Conservation (phyloP, 1,140 invertebrate genomes). For the Scaptomyza pallida region DNA sequence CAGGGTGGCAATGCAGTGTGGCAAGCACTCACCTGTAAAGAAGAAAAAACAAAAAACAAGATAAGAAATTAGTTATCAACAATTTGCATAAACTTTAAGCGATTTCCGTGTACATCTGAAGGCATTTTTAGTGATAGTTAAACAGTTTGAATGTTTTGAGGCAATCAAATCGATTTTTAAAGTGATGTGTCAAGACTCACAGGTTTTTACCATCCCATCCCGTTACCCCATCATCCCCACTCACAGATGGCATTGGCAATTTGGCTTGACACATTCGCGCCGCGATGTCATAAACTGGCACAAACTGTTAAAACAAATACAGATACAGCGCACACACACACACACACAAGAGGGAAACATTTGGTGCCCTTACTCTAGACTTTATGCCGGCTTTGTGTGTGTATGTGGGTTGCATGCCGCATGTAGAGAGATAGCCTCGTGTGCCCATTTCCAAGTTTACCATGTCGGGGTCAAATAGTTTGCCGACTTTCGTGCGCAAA, state of each 20-base stretch:
- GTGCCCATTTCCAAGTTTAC: constrained; percentile 78
- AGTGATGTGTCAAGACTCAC: neutral
- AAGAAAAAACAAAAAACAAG: constrained; percentile 37
- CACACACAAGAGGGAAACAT: neutral
- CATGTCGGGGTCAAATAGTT: constrained; percentile 78
- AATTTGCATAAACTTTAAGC: constrained; percentile 25
- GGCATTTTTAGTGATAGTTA: neutral
- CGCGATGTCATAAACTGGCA: constrained; percentile 63
- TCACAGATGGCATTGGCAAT: constrained; percentile 51
- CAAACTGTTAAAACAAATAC: constrained; percentile 2
- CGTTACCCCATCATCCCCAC: neutral
- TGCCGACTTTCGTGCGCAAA: constrained; percentile 69
- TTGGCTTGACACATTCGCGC: constrained; percentile 33
- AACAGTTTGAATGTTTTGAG: constrained; percentile 6
- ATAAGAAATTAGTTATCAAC: constrained; percentile 43
- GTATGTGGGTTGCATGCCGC: constrained; percentile 48
- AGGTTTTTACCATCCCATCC: neutral
- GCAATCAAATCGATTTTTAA: constrained; percentile 27
- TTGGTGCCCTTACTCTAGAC: neutral
- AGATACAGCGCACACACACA: neutral
- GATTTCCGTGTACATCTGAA: constrained; percentile 6
- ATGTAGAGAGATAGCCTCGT: constrained; percentile 63
- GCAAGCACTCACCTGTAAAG: constrained; percentile 61
- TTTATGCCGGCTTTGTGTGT: neutral
- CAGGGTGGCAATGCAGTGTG: constrained; percentile 38